A percentile compares a stretch with the other conserved stretches of the same genome.
Evolutionary conservation across 2,888 invertebrate genomes (phyloP).

Genomic region (Cataglyphis albicans): DNA sequence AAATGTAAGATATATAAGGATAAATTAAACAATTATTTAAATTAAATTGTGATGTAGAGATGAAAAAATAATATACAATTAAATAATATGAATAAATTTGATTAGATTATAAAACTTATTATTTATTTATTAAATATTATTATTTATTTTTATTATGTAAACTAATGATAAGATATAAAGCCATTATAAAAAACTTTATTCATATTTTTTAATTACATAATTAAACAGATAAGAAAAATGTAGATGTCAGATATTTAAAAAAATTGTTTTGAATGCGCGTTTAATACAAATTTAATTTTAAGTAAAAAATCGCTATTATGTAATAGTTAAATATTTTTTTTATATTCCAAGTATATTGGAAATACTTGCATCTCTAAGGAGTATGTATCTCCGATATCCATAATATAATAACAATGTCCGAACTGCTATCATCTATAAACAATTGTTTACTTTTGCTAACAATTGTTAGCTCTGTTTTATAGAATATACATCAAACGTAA

Average conservation of each 20-base stretch:
- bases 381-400: not conserved
- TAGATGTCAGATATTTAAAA: not conserved
- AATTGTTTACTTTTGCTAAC: not conserved
- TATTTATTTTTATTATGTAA: not conserved
- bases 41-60: not conserved
- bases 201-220: not conserved
- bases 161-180: slow-evolving; percentile 9
- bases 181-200: not conserved
- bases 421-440: not conserved
- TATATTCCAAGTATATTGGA: not conserved
- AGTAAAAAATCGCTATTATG: not conserved
- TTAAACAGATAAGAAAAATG: slow-evolving; percentile 8
- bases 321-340: not conserved
- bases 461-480: not conserved
- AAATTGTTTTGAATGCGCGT: not conserved
- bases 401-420: not conserved
- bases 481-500: slow-evolving; percentile 1
- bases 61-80: not conserved
- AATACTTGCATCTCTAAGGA: not conserved
- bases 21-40: not conserved
- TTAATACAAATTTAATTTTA: not conserved
- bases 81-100: slow-evolving; percentile 12
- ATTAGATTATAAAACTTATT: not conserved
- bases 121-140: slow-evolving; percentile 1
- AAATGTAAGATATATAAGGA: not conserved